These are phyloP conservation scores for Rhodeus uyekii DNA, from an alignment of 2,797 vertebrate species.

Conservation along the genomic window DNA sequence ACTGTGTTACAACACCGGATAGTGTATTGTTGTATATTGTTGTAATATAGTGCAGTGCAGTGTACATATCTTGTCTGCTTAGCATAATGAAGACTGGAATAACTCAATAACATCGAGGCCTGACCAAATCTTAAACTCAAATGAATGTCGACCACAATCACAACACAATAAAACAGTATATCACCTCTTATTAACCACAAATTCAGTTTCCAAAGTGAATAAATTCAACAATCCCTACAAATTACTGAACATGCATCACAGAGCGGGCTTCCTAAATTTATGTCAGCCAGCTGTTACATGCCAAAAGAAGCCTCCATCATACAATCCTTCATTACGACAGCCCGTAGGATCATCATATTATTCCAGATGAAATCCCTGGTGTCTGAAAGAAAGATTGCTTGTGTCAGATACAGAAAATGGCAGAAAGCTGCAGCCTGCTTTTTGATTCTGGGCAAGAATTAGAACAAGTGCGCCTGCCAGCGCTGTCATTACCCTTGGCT, in stretches of 20 bases:
- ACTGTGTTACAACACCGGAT: no score
- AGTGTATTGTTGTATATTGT: no score
- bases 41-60: no score
- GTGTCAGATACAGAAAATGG: constrained; percentile 11
- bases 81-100: neutral
- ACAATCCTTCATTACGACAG: constrained; percentile 14
- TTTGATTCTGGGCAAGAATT: constrained; percentile 31
- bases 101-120: neutral
- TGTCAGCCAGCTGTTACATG: constrained; percentile 42
- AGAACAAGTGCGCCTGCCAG: constrained; percentile 31
- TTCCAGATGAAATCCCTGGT: constrained; percentile 16
- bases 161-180: neutral
- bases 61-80: neutral
- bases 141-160: neutral
- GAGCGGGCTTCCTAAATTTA: neutral
- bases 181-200: neutral
- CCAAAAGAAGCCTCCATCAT: constrained; percentile 24
- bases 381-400: constrained; percentile 4
- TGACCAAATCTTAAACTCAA: neutral
- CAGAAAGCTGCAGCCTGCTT: constrained; percentile 13
- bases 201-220: neutral
- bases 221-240: constrained; percentile 5
- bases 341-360: constrained; percentile 28
- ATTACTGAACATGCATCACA: neutral
- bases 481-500: constrained; percentile 37